These are phyloP conservation scores for Chrysocyon brachyurus DNA, from an alignment of 2,797 vertebrate species.

Conservation along the genomic window DNA sequence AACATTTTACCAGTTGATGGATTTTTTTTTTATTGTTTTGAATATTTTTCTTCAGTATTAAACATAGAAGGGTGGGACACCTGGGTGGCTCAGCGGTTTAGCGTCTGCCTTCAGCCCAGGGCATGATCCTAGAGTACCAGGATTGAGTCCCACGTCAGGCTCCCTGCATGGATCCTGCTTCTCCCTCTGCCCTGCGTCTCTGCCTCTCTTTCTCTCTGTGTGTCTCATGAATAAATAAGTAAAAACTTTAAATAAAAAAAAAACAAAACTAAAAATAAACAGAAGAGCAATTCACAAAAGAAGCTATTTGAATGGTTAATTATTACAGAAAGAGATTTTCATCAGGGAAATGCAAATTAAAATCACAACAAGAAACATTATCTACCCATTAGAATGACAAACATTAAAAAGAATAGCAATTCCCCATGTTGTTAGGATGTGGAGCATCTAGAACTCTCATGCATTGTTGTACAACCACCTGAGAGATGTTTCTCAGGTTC, in stretches of 20 bases:
- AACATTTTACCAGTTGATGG: background rate
- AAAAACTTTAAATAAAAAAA: no score
- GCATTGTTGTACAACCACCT: background rate
- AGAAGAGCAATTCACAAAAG: background rate
- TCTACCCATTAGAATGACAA: background rate
- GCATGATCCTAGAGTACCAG: no score
- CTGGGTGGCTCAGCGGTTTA: no score
- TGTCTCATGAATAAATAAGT: no score
- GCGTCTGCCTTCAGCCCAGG: no score
- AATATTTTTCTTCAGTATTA: background rate
- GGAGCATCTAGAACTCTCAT: background rate
- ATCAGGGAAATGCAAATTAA: background rate
- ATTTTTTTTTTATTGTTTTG: background rate
- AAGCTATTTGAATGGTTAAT: background rate
- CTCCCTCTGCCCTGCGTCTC: no score
- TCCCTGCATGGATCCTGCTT: no score
- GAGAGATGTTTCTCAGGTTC: background rate
- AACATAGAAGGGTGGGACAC: background rate
- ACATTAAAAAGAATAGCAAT: background rate
- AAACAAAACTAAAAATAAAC: no score
- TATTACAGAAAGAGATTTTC: constrained; percentile 1
- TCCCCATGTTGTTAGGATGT: background rate
- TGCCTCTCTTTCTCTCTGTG: no score
- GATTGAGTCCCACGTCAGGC: no score
- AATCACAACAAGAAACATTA: background rate